Evolutionary conservation across 1,140 invertebrate species (phyloP).

Genomic region (Hermetia illucens): DNA sequence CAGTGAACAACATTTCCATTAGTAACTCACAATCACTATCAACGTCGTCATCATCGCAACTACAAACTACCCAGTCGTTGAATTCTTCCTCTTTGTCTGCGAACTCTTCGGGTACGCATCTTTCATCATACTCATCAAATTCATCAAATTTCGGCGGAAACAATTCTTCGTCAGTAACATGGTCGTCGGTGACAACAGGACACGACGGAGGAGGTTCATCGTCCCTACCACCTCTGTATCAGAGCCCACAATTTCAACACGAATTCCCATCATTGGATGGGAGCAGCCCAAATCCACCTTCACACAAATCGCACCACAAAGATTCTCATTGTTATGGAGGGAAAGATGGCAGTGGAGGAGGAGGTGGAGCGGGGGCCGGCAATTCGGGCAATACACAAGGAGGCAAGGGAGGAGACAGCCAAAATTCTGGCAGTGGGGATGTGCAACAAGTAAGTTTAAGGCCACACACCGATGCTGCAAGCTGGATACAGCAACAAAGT

Average conservation of each 20-base stretch:
- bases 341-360: constrained; percentile 9
- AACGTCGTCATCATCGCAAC: constrained; percentile 7
- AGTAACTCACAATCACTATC: constrained; percentile 2
- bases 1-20: neutral
- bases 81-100: neutral
- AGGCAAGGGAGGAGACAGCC: constrained; percentile 7
- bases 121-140: too few species aligned
- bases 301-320: constrained; percentile 21
- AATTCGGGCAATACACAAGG: neutral
- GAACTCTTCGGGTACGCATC: constrained; percentile 24
- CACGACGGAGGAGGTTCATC: constrained; percentile 10
- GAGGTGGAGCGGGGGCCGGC: constrained; percentile 1
- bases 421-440: constrained; percentile 1
- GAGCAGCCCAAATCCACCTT: constrained; percentile 33
- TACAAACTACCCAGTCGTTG: neutral
- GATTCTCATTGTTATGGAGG: constrained; percentile 10
- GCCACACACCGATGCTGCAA: constrained; percentile 25
- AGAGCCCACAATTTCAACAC: constrained; percentile 59
- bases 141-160: too few species aligned
- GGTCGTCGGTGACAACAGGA: constrained; percentile 9
- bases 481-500: constrained; percentile 28
- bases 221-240: constrained; percentile 25
- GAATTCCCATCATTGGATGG: constrained; percentile 65
- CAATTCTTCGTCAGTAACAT: constrained; percentile 29
- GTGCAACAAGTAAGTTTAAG: constrained; percentile 17